Conservation (phyloP, 2,113 vertebrate species). For the Ceyx melanurus region DNA sequence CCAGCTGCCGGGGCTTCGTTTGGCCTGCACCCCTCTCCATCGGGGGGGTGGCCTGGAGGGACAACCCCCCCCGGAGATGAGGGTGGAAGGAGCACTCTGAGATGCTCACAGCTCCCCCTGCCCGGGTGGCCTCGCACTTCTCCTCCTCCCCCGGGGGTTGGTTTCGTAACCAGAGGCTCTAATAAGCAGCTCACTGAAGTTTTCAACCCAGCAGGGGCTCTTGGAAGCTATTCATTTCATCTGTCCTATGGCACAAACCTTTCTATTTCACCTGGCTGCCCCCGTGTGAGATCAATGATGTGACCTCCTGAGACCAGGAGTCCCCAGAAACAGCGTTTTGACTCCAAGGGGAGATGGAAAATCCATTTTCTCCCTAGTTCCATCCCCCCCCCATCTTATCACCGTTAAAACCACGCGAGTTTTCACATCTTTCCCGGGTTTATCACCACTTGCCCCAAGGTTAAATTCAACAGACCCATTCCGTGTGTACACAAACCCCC, state of each 20-base stretch:
- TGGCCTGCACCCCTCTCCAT: fast-evolving
- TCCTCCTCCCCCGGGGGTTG: not conserved
- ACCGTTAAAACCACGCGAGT: not conserved
- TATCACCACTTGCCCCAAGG: not conserved
- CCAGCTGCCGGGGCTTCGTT: not conserved
- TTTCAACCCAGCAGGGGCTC: not conserved
- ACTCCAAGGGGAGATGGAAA: not conserved
- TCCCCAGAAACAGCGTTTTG: not conserved
- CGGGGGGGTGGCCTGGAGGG: not conserved
- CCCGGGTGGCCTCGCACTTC: not conserved
- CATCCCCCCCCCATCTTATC: not conserved
- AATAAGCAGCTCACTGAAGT: not conserved
- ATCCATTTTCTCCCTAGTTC: not conserved
- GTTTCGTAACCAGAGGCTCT: not conserved
- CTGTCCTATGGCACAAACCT: not conserved
- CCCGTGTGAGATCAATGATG: not conserved
- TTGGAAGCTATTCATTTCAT: not conserved
- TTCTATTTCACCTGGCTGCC: not conserved
- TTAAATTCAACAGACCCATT: not conserved
- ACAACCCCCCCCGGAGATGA: not conserved
- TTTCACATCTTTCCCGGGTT: not conserved
- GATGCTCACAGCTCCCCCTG: not conserved
- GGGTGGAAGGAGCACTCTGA: not conserved
- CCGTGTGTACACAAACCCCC: not conserved
- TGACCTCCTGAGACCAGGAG: not conserved